Conservation (phyloP, 1,140 invertebrate species). For the Drosophila sechellia region DNA sequence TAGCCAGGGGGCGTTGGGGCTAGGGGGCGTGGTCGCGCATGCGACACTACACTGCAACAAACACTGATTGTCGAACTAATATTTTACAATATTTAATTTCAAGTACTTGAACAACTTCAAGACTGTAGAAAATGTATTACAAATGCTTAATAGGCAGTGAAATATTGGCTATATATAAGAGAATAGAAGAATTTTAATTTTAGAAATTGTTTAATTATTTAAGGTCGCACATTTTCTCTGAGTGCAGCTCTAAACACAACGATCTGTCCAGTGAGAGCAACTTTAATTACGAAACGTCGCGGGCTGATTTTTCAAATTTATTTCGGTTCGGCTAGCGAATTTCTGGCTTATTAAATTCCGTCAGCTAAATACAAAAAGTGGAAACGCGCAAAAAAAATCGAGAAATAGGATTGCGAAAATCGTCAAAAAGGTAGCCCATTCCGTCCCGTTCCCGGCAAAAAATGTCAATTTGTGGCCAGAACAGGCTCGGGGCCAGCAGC, state of each 20-base stretch:
- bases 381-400: background rate
- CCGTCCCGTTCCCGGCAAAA: slow-evolving; percentile 12
- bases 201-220: no score
- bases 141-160: no score
- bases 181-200: no score
- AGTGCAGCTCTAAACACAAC: background rate
- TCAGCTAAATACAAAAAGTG: slow-evolving; percentile 31
- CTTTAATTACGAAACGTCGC: slow-evolving; percentile 68
- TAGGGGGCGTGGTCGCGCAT: slow-evolving; percentile 24
- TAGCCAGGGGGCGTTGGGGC: slow-evolving; percentile 20
- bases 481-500: slow-evolving; percentile 26
- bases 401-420: slow-evolving; percentile 22
- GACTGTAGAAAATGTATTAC: no score
- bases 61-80: background rate
- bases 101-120: no score
- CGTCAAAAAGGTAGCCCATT: background rate
- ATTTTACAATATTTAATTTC: no score
- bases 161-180: no score
- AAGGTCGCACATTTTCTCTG: background rate
- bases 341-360: slow-evolving; percentile 77
- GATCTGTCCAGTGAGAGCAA: slow-evolving; percentile 5
- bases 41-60: slow-evolving; percentile 16
- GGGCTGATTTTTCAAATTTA: slow-evolving; percentile 45
- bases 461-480: slow-evolving; percentile 73
- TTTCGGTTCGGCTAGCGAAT: slow-evolving; percentile 28